Percentiles rank a stretch among this genome's conserved stretches.
phyloP scores from a whole-genome alignment of 2,113 vertebrate genomes.

The Phoenicopterus ruber region DNA sequence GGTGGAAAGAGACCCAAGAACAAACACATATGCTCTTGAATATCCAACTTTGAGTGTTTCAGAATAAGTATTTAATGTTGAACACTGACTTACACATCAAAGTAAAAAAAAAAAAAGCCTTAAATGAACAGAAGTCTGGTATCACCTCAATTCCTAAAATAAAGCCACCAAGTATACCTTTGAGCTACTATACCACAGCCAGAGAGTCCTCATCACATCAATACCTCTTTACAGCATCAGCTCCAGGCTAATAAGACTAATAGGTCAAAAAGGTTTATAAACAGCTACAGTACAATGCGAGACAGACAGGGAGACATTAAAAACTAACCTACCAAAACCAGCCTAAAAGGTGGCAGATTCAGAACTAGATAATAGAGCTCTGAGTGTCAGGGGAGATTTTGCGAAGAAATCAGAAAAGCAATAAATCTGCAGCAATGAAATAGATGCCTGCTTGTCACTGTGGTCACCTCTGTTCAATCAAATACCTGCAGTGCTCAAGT shows the following conservation, averaged over 20 bases:
- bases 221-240: background rate
- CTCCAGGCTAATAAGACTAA: background rate
- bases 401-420: background rate
- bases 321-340: background rate
- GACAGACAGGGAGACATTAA: background rate
- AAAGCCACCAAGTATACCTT: background rate
- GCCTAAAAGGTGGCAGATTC: background rate
- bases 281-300: background rate
- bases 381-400: background rate
- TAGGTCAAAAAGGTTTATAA: background rate
- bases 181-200: background rate
- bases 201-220: background rate
- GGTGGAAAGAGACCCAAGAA: background rate
- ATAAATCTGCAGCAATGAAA: background rate
- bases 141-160: background rate
- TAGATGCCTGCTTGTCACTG: background rate
- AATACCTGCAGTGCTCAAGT: background rate
- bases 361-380: background rate
- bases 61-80: background rate
- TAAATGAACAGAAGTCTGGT: background rate
- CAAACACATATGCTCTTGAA: background rate
- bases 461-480: background rate
- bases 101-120: background rate
- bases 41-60: background rate
- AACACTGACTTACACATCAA: background rate